Base-by-base conservation (phyloP, 2,888 invertebrate genomes). In the Acanthosepion pharaonis region DNA sequence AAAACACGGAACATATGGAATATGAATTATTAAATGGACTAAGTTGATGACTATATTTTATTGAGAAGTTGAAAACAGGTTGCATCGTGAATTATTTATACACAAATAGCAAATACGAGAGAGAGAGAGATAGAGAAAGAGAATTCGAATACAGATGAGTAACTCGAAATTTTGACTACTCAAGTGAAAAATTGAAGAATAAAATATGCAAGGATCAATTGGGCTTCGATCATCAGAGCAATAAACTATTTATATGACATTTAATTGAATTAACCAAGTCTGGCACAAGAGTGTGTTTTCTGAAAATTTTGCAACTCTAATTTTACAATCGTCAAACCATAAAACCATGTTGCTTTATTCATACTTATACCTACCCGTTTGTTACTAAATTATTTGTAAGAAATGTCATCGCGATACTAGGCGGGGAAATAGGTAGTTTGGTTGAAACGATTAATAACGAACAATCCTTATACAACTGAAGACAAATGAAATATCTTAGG, bases 131-230 rank as follows among this genome's bases (percentile, higher is more conserved):
- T 0, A 53, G 64, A 64, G 8, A 25, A 0, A 64, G 25, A n/a
- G 9, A 4, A 6, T 11, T 28, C 1, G 11, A n/a, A n/a, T 28
- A 15, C 18, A 15, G 78, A 78, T 78, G 78, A 78, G 33, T 78
- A 78, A 78, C n/a, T 78, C 78, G n/a, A 33, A 78, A n/a, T n/a
- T 78, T 78, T n/a, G 78, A 78, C n/a, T 78, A n/a, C 78, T n/a
- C 78, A 11, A n/a, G n/a, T 78, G 78, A 78, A 33, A 78, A 78
- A 78, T 78, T 78, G 78, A 78, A 78, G 78, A n/a, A 78, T n/a
- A n/a, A 78, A 33, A 78, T 11, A 78, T 78, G n/a, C 1, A 78
- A 78, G n/a, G n/a, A 78, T 15, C 78, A 78, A 78, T 78, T 9
- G n/a, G 11, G 33, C 78, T 9, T 78, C 64, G 25, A 11, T 33